A percentile compares a stretch with the other conserved stretches of the same genome.
phyloP scores from a whole-genome alignment of 2,888 invertebrate species.

The Drosophila hamatofila region DNA sequence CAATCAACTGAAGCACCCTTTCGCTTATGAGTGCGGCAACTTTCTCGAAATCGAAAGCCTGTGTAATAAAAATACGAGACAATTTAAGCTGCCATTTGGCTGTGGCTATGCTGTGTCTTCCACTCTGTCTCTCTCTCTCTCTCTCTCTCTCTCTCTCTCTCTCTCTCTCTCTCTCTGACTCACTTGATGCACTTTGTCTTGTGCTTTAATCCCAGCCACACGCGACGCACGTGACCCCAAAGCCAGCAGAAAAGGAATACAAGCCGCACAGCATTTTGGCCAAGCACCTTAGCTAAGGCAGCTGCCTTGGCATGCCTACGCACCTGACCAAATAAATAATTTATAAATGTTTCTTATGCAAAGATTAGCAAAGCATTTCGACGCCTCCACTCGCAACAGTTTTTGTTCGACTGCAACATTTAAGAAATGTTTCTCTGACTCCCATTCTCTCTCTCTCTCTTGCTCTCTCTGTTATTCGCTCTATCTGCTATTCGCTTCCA shows the following conservation, averaged over 20 bases:
- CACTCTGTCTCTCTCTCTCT: neutral
- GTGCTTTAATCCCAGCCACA: constrained; percentile 44
- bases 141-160: neutral
- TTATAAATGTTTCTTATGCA: constrained; percentile 61
- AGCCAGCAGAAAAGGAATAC: constrained; percentile 16
- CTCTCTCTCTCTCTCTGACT: neutral
- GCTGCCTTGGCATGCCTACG: neutral
- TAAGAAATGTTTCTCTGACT: neutral
- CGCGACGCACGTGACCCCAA: constrained; percentile 38
- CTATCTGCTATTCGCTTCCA: neutral
- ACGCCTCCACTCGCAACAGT: constrained; percentile 23
- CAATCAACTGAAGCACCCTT: constrained; percentile 54
- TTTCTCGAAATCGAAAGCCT: constrained; percentile 11
- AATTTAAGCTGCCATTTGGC: constrained; percentile 54
- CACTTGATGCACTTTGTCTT: constrained; percentile 39
- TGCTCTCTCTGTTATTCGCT: neutral
- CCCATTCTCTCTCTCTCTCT: neutral
- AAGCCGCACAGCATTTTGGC: constrained; percentile 7
- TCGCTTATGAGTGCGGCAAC: constrained; percentile 18
- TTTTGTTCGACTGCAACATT: constrained; percentile 5
- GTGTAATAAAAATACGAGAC: constrained; percentile 67
- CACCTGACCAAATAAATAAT: constrained; percentile 53
- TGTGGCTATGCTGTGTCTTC: neutral
- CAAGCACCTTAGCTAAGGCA: neutral
- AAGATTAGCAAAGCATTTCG: constrained; percentile 65